Evolutionary conservation across 2,888 invertebrate genomes (phyloP), one percentile per base, ranked within the genome.

Genomic region (Scotopteryx bipunctaria): DNA sequence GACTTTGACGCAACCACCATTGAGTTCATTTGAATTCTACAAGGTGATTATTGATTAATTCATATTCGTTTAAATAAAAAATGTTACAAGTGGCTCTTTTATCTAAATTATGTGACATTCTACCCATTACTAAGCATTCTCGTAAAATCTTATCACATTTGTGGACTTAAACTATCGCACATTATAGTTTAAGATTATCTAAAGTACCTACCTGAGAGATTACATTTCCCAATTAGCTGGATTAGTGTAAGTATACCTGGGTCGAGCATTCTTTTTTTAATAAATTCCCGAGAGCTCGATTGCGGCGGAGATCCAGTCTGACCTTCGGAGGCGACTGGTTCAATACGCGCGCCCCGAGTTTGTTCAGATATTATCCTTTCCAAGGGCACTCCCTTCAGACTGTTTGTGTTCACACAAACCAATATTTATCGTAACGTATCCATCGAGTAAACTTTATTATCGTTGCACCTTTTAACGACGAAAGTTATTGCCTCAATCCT

Each of bases 311-410:
- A 54, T 38, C 43, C 41, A 36, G 63, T 66, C 48, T 66, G 81
- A 76, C 83, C 82, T 83, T 81, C 75, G 67, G 37, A 36, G 45
- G 41, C 52, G 56, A 67, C 62, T 76, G 79, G 83, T 83, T 85
- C 83, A 78, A 83, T 84, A 83, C 66, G 64, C 70, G 64, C 69
- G 65, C 72, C 70, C 69, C 63, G 64, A 63, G 69, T 71, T 73
- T 67, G 70, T 73, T 69, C 62, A 61, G 63, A 57, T 62, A 71
- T 73, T 77, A 76, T 79, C 72, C 74, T 78, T 73, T 71, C 55
- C 79, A 84, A 85, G 83, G 84, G 66, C 81, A 64, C 66, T 73
- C 73, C 75, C 69, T 71, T 57, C 67, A 65, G 67, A 64, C 64
- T 64, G 57, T 61, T 63, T 67, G 61, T 66, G 57, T 61, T 63